Conservation (phyloP, 1,140 invertebrate species). For the Drosophila oshimai region DNA sequence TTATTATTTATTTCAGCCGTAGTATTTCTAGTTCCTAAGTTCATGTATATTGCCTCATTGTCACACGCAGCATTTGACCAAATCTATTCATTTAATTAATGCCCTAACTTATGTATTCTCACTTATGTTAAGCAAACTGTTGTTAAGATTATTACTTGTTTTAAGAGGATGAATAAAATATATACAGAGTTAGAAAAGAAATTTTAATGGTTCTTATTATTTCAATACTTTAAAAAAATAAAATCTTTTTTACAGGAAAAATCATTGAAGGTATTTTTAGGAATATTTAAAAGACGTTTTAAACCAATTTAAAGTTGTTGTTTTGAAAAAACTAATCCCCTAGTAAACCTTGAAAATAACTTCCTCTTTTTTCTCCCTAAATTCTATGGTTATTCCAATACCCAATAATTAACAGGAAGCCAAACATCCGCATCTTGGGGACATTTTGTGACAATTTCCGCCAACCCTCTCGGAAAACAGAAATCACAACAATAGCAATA, state of each 20-base stretch:
- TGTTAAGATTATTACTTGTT: constrained; percentile 53
- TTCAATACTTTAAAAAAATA: background rate
- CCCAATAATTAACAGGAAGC: constrained; percentile 21
- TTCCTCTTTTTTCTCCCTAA: background rate
- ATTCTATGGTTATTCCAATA: background rate
- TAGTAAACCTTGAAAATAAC: background rate
- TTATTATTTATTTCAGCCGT: constrained; percentile 53
- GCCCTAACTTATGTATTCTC: constrained; percentile 31
- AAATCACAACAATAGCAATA: constrained; percentile 29
- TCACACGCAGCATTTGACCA: constrained; percentile 73
- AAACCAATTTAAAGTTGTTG: too few species aligned
- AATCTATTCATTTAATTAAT: constrained; percentile 56
- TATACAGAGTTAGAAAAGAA: constrained; percentile 18
- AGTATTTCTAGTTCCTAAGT: constrained; percentile 28
- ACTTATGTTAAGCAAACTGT: constrained; percentile 36
- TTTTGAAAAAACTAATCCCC: too few species aligned
- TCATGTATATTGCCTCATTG: constrained; percentile 60
- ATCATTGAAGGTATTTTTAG: too few species aligned
- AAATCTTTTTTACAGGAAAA: background rate
- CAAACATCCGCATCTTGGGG: constrained; percentile 2
- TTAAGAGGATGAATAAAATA: constrained; percentile 36
- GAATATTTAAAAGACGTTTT: too few species aligned
- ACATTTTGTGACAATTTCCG: constrained; percentile 37
- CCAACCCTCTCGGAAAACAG: constrained; percentile 13
- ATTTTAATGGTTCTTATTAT: background rate